Conservation (phyloP, 2,113 vertebrate genomes). For the Natator depressus region DNA sequence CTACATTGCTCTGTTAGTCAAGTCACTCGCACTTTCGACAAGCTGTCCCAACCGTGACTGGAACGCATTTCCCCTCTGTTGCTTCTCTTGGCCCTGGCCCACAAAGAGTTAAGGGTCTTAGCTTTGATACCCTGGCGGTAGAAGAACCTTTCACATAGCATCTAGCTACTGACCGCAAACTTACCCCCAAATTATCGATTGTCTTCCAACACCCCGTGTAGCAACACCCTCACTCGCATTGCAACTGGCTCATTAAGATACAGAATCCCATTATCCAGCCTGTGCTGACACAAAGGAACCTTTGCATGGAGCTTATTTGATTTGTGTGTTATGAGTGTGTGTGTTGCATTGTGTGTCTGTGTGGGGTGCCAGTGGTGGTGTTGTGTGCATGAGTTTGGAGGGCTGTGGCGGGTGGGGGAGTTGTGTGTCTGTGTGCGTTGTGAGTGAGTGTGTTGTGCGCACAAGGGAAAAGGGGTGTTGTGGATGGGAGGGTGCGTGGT, state of each 20-base stretch:
- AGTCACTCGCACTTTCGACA: neutral
- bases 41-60: neutral
- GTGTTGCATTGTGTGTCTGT: neutral
- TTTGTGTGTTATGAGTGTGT: neutral
- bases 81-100: accelerated
- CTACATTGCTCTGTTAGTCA: neutral
- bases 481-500: neutral
- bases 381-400: neutral
- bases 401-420: neutral
- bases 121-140: neutral
- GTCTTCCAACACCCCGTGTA: neutral
- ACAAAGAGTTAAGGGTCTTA: neutral
- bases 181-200: neutral
- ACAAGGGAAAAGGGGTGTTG: too few relatives aligned
- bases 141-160: neutral
- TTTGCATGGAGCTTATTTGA: neutral
- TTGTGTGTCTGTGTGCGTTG: neutral
- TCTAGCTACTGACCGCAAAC: neutral
- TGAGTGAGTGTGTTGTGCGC: neutral
- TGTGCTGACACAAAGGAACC: neutral
- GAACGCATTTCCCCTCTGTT: accelerated
- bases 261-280: neutral
- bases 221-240: neutral
- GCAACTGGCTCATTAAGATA: neutral
- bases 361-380: neutral